Evolutionary conservation across 2,113 vertebrate species (phyloP).

Genomic region (Alexandromys fortis): DNA sequence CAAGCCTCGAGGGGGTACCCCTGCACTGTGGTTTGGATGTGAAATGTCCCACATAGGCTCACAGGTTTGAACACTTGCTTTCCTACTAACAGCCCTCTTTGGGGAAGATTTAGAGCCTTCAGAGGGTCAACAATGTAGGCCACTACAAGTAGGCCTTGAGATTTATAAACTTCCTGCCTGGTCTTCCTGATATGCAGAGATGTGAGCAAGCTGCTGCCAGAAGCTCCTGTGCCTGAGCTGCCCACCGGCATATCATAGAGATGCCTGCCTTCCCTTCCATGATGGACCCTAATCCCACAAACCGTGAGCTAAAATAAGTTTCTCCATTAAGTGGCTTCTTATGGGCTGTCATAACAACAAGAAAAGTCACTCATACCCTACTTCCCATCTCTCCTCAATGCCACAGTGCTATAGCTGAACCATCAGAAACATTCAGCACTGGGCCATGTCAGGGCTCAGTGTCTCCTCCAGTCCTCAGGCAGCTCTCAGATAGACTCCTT

Average conservation of each 20-base stretch:
- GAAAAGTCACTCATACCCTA: background rate
- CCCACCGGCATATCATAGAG: background rate
- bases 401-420: background rate
- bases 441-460: background rate
- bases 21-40: background rate
- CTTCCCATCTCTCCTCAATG: background rate
- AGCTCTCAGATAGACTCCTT: background rate
- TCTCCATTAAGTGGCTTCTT: background rate
- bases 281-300: background rate
- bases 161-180: background rate
- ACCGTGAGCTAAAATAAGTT: background rate
- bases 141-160: background rate
- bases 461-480: background rate
- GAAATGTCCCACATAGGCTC: too few species aligned
- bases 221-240: background rate
- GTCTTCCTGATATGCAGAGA: background rate
- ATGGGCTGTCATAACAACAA: too few species aligned
- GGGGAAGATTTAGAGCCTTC: background rate
- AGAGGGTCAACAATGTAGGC: background rate
- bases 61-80: background rate
- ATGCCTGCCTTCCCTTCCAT: background rate
- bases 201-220: background rate
- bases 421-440: background rate
- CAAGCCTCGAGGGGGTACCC: fast-evolving
- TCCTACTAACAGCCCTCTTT: background rate